Evolutionary conservation across 1,140 invertebrate species (phyloP).

Genomic region (Leptoteleia sp.): DNA sequence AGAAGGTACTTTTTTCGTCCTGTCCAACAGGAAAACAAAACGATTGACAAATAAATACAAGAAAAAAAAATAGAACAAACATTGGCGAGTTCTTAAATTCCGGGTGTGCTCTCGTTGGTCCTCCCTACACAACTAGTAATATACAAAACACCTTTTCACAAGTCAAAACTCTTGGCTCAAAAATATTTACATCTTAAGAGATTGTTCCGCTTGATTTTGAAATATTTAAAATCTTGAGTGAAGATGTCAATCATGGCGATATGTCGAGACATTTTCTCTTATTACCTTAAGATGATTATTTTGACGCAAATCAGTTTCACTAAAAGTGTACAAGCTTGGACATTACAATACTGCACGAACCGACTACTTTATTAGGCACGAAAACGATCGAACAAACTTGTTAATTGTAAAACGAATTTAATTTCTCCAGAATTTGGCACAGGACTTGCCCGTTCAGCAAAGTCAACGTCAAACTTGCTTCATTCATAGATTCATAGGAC

Average conservation of each 20-base stretch:
- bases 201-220: too few species aligned
- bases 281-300: too few species aligned
- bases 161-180: background rate
- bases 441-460: slow-evolving; percentile 45
- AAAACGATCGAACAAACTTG: background rate
- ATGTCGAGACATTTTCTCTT: background rate
- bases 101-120: too few species aligned
- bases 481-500: slow-evolving; percentile 54
- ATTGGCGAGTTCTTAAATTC: slow-evolving; percentile 21
- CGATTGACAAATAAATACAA: slow-evolving; percentile 31
- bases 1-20: slow-evolving; percentile 25
- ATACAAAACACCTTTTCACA: slow-evolving; percentile 10
- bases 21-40: slow-evolving; percentile 22
- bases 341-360: too few species aligned
- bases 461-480: slow-evolving; percentile 36
- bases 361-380: too few species aligned
- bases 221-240: too few species aligned
- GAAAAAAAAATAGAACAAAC: slow-evolving; percentile 31
- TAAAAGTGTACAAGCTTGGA: too few species aligned
- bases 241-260: too few species aligned
- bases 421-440: slow-evolving; percentile 44
- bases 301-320: too few species aligned
- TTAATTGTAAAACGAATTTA: slow-evolving; percentile 45
- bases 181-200: too few species aligned
- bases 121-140: too few species aligned